Conservation (phyloP, 2,113 vertebrate genomes). For the Gadus chalcogrammus region DNA sequence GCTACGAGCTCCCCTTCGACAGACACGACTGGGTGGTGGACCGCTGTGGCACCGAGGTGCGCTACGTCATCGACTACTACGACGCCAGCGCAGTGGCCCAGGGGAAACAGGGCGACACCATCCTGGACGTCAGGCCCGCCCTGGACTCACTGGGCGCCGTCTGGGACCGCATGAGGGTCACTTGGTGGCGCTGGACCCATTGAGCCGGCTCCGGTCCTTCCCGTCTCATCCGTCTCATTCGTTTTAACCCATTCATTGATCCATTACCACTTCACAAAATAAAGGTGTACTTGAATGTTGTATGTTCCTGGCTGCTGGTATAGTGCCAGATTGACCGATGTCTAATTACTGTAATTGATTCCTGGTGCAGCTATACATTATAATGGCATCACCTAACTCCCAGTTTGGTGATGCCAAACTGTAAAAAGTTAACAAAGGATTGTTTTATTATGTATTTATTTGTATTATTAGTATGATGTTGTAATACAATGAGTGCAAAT, state of each 20-base stretch:
- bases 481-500: no score
- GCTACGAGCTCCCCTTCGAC: constrained; percentile 85
- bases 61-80: constrained; percentile 86
- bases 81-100: constrained; percentile 76
- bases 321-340: no score
- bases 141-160: constrained; percentile 80
- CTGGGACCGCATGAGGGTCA: constrained; percentile 86
- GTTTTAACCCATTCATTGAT: neutral
- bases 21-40: constrained; percentile 85
- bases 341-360: no score
- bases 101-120: constrained; percentile 44
- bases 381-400: no score
- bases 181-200: constrained; percentile 84
- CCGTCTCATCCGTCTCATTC: no score
- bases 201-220: neutral
- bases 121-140: constrained; percentile 83
- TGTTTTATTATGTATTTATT: no score
- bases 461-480: no score
- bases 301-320: no score
- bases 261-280: neutral
- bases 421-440: no score
- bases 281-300: no score
- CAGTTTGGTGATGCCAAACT: no score
- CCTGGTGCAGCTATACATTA: no score
- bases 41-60: constrained; percentile 82